Evolutionary conservation across 2,113 vertebrate species (phyloP), one percentile per base, ranked within the genome.

Genomic region (Pardalotus punctatus): DNA sequence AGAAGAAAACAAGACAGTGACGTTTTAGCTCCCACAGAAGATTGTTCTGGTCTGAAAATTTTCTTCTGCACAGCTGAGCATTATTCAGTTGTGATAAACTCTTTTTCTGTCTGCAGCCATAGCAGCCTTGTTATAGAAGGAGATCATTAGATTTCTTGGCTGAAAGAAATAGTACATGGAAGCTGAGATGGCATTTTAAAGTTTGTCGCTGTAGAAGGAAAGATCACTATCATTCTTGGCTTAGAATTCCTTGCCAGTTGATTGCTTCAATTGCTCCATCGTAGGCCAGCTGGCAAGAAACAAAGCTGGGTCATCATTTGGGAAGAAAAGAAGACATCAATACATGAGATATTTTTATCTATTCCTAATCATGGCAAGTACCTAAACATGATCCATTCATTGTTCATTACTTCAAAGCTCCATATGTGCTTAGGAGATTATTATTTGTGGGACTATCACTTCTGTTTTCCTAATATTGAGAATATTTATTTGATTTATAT

Each of bases 121-220:
- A 72, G 40, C 38, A 80, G 86, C 57, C 64, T 83, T 88, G 54
- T 85, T 90, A 62, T 65, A 33, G 81, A 84, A 87, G 48, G 64
- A 85, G 24, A 88, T 77, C 11, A 61, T 72, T 88, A 76, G 62
- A 58, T 90, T 90, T 82, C 80, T 81, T 91, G 82, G 54, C 86
- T 88, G 48, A 83, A 78, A 92, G 47, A 90, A 84, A 86, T 57
- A 84, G 27, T 36, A 57, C 43, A 36, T 58, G 51, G 77, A 89
- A 92, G 47, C 67, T 81, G 81, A 87, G 51, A 79, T 93, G 87
- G 23, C 72, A 74, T 87, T 89, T 92, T 93, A 74, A 93, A 36
- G 47, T 88, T 90, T 95, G 50, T 93, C 91, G 80, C 45, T 86
- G 35, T 78, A 50, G 65, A 89, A 88, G 67, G 42, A 90, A 71